Evolutionary conservation across 2,888 invertebrate genomes (phyloP).

Genomic region (Ptilodon capucinus): DNA sequence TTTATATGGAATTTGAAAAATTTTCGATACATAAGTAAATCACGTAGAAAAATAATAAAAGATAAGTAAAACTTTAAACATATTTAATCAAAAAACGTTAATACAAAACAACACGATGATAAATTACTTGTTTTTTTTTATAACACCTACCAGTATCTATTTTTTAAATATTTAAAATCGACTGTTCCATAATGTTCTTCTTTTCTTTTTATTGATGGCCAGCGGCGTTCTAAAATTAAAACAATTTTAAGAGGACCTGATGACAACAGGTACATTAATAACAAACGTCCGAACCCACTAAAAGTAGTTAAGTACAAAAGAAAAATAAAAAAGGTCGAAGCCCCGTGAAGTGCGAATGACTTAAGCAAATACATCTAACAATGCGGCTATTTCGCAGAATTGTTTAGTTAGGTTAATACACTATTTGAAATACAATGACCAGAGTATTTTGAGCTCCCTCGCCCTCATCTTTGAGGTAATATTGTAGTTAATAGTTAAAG

Average conservation of each 20-base stretch:
- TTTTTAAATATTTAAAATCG: not conserved
- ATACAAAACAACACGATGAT: not conserved
- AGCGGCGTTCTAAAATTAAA: not conserved
- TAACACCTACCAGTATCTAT: not conserved
- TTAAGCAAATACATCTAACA: conserved; percentile 58
- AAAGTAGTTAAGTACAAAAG: conserved; percentile 26
- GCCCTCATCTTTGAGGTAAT: conserved; percentile 7
- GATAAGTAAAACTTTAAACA: too few species aligned
- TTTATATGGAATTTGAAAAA: not conserved
- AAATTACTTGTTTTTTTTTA: not conserved
- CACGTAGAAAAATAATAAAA: too few species aligned
- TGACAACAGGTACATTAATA: not conserved
- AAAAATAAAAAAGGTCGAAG: conserved; percentile 26
- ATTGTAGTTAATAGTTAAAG: conserved; percentile 1
- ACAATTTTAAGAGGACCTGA: not conserved
- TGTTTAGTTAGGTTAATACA: conserved; percentile 62
- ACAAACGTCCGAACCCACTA: conserved; percentile 11
- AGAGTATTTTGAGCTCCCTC: conserved; percentile 35
- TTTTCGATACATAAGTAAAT: too few species aligned
- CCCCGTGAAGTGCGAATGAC: conserved; percentile 55
- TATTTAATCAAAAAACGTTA: too few species aligned
- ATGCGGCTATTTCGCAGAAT: conserved; percentile 52
- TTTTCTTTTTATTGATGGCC: too few species aligned
- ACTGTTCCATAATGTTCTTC: too few species aligned
- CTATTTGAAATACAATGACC: conserved; percentile 41